Conservation (phyloP, 2,888 invertebrate genomes). For the Ophonus ardosiacus region DNA sequence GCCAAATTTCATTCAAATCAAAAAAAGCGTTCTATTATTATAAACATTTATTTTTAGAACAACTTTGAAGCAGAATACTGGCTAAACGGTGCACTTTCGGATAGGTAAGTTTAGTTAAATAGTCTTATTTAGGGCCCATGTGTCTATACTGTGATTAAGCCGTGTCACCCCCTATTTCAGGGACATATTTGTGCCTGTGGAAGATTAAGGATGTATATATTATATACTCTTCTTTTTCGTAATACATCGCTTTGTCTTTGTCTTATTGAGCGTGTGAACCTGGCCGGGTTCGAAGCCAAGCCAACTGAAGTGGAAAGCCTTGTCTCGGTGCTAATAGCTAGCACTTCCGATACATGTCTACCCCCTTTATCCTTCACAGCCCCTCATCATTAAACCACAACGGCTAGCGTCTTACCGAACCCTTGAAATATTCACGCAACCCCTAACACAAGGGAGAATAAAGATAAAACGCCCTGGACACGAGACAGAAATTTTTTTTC, state of each 20-base stretch:
- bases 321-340: conserved; percentile 66
- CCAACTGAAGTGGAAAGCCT: conserved; percentile 67
- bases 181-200: too few relatives aligned
- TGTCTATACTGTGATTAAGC: too few relatives aligned
- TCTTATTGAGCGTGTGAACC: conserved; percentile 34
- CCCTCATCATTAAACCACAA: background rate
- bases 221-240: background rate
- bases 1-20: too few relatives aligned
- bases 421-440: background rate
- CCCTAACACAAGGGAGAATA: background rate
- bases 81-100: too few relatives aligned
- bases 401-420: background rate
- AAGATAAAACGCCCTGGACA: background rate
- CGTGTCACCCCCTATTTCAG: too few relatives aligned
- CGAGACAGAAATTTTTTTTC: background rate
- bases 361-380: background rate
- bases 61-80: too few relatives aligned
- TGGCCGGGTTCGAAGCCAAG: conserved; percentile 45
- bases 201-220: background rate
- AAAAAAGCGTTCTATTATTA: too few relatives aligned
- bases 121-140: too few relatives aligned
- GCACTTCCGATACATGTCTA: conserved; percentile 62
- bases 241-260: background rate
- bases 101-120: too few relatives aligned
- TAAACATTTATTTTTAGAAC: too few relatives aligned